Conservation (phyloP, 2,888 invertebrate genomes). For the Sesamia inferens region DNA sequence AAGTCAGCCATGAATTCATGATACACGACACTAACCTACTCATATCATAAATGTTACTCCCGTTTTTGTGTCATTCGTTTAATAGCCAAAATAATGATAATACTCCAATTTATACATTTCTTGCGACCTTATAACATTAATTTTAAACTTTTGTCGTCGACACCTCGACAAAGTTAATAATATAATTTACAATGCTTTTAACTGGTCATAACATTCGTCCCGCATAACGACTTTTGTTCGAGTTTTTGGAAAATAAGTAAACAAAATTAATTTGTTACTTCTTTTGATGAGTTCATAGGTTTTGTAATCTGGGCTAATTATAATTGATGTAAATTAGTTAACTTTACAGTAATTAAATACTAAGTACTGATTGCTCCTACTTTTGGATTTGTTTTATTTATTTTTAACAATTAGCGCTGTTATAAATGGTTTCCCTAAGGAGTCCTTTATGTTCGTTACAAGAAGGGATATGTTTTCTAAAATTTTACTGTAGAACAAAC, state of each 20-base stretch:
- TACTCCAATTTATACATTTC: slow-evolving; percentile 35
- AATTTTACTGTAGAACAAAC: background rate
- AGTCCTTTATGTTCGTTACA: background rate
- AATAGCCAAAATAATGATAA: slow-evolving; percentile 33
- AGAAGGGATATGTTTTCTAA: background rate
- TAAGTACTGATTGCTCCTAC: background rate
- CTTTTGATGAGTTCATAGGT: slow-evolving; percentile 15
- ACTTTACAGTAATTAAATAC: slow-evolving; percentile 12
- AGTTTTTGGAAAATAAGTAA: slow-evolving; percentile 49
- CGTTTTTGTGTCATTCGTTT: slow-evolving; percentile 41
- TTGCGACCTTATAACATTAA: slow-evolving; percentile 48
- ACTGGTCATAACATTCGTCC: slow-evolving; percentile 66
- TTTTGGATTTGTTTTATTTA: slow-evolving; percentile 4
- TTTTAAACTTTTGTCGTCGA: slow-evolving; percentile 57
- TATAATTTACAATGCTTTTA: slow-evolving; percentile 65
- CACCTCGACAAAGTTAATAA: slow-evolving; percentile 64
- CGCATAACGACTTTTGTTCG: slow-evolving; percentile 61
- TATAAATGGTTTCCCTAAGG: slow-evolving; percentile 5
- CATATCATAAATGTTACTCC: slow-evolving; percentile 33
- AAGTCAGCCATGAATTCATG: slow-evolving; percentile 22
- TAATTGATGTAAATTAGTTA: slow-evolving; percentile 21
- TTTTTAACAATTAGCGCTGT: slow-evolving; percentile 8
- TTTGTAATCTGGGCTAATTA: slow-evolving; percentile 1
- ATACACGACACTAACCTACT: slow-evolving; percentile 40
- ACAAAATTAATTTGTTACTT: slow-evolving; percentile 43